phyloP scores from a whole-genome alignment of 1,140 invertebrate species.

The Holotrichia oblita region DNA sequence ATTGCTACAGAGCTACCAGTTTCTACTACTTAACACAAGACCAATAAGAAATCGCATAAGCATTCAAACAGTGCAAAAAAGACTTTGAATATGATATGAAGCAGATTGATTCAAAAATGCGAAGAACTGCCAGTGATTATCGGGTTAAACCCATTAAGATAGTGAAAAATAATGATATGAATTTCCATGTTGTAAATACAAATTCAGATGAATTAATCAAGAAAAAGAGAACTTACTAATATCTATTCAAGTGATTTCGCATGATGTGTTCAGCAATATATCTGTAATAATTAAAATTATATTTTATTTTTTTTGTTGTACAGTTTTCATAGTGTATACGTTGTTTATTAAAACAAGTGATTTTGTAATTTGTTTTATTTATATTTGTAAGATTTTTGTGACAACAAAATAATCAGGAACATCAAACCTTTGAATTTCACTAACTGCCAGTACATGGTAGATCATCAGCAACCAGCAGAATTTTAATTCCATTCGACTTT shows the following conservation, averaged over 20 bases:
- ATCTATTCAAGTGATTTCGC: not conserved
- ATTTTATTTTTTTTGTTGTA: conserved; percentile 2
- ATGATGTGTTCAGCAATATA: conserved; percentile 7
- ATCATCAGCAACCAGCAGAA: too few species aligned
- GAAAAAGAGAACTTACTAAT: conserved; percentile 7
- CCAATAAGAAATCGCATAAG: conserved; percentile 19
- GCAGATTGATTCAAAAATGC: conserved; percentile 38
- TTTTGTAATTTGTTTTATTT: conserved; percentile 12
- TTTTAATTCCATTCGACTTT: too few species aligned
- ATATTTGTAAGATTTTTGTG: not conserved
- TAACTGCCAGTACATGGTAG: too few species aligned
- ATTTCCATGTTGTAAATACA: conserved; percentile 29
- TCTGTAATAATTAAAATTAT: conserved; percentile 10
- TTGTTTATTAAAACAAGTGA: conserved; percentile 19
- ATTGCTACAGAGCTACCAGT: not conserved
- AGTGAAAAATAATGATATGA: conserved; percentile 33
- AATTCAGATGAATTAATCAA: not conserved
- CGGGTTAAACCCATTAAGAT: conserved; percentile 34
- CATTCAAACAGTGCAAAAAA: conserved; percentile 33
- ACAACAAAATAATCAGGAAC: not conserved
- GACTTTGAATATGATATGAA: conserved; percentile 44
- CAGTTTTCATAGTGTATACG: conserved; percentile 19
- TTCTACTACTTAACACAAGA: not conserved
- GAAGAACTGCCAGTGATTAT: not conserved
- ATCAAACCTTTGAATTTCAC: too few species aligned